phyloP scores from a whole-genome alignment of 2,113 vertebrate species.

The Notarius quadriscutis region DNA sequence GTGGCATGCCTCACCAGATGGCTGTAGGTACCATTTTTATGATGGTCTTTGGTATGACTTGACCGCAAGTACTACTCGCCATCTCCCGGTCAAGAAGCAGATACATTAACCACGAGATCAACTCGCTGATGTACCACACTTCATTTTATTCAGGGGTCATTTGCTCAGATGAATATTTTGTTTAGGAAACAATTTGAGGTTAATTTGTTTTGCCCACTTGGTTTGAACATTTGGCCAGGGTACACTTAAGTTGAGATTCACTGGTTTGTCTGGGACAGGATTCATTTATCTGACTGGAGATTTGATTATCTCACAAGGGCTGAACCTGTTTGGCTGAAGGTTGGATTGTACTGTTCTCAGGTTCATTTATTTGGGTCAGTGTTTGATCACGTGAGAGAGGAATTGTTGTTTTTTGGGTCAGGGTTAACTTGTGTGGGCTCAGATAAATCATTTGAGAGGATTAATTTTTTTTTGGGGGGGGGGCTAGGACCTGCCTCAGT shows the following conservation, averaged over 20 bases:
- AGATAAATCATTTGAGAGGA: neutral
- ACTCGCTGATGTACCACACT: neutral
- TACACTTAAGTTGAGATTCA: neutral
- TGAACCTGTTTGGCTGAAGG: neutral
- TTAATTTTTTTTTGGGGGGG: neutral
- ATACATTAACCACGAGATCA: no score
- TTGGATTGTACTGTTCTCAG: neutral
- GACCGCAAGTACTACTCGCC: no score
- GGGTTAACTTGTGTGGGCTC: neutral
- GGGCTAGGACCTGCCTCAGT: neutral
- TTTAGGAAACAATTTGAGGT: neutral
- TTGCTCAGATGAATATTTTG: neutral
- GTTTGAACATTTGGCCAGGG: neutral
- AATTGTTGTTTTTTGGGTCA: neutral
- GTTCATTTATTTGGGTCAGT: neutral
- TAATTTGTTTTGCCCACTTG: neutral
- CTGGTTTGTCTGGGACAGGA: neutral
- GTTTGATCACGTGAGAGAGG: neutral
- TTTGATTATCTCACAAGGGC: neutral
- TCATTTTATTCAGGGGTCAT: neutral
- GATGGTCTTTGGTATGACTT: no score
- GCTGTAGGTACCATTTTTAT: no score
- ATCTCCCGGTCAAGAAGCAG: no score
- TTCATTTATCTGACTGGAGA: neutral
- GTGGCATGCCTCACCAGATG: no score